Base-by-base conservation (phyloP, 1,140 invertebrate species). In the Heliothis virescens region DNA sequence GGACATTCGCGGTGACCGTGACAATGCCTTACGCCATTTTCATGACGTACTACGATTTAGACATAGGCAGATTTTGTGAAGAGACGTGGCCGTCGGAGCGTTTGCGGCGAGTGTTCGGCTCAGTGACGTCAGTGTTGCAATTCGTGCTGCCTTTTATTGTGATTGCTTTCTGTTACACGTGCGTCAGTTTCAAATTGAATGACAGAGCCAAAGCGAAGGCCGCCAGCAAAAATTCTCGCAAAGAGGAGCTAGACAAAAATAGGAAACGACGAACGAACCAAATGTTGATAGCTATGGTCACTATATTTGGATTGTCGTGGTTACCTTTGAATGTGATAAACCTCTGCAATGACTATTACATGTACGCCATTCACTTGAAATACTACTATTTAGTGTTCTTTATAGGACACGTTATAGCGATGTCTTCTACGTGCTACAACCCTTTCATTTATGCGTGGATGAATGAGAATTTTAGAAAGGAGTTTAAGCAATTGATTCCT, bases 221-320 rank as follows among this genome's bases (percentile, higher is more conserved):
- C 0, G 98, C 96, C 0, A 96, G 95, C 34, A 97, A 98, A 83
- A 97, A 96, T 71, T 96, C 96, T 29, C 95, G 96, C 79, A 96
- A 97, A 86, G 97, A 98, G 92, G 96, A 98, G 88, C 93, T 96
- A 16, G 97, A 98, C 80, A 95, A 97, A 57, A 96, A 97, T 89
- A 93, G 96, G 74, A 97, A 97, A 84, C 96, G 96, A 75, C 95
- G 98, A 53, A 99, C 98, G 10, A 98, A 98, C 83, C 96, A 98
- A 80, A 99, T 99, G 99, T 95, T 99, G 26, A 99, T 99, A 73
- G 97, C 98, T 1, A 99, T 99, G 99, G 99, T 99, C 0, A 96
- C 97, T 0, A 98, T 99, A 29, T 99, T 99, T 91, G 98, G 98
- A 0, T 92, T 98, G 0, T 99, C 98, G 12, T 99, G 99, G 99